Evolutionary conservation across 1,140 invertebrate species (phyloP), one percentile per base, ranked within the genome.

Genomic region (Mamestra configurata): DNA sequence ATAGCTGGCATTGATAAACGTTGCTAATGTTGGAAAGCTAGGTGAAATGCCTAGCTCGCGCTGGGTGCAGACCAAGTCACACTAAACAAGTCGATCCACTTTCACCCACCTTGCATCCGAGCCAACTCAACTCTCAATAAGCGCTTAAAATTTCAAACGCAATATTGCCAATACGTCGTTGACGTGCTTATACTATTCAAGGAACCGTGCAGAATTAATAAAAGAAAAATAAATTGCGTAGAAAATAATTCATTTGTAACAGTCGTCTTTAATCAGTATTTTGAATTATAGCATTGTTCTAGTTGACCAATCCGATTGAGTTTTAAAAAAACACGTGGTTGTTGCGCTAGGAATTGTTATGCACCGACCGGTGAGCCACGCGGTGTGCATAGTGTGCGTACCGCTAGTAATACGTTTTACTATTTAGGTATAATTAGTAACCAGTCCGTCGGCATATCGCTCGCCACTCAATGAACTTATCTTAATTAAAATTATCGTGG

Each of bases 61-160:
- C 75, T 81, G 55, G 76, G 76, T 80, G 57, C 77, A 81, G 77
- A 81, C 59, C 77, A 79, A 83, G 72, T 68, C 57, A 24, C 77
- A 77, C 82, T 84, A 81, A 85, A 84, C 86, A 59, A 66, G 83
- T 79, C 82, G 79, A 81, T 76, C 84, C 79, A 91, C 91, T 91
- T 92, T 92, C 91, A 87, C 89, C 81, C 49, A 85, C 79, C 53
- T 76, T 83, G 79, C 80, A 82, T 85, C 61, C 51, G 59, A 83
- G 79, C 46, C 66, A 73, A 77, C 66, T 49, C 66, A 73, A 77
- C 66, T 49, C 55, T 57, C 15, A 68, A 43, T 70, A 72, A 55
- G 20, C 40, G 37, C 71, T 55, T 43, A 57, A 72, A 61, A 27
- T 49, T 57, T 53, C 43, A 72, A 53, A 72, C 43, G 68, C 71